Evolutionary conservation across 2,888 invertebrate species (phyloP).

Genomic region (Scelioninae gen. 1): DNA sequence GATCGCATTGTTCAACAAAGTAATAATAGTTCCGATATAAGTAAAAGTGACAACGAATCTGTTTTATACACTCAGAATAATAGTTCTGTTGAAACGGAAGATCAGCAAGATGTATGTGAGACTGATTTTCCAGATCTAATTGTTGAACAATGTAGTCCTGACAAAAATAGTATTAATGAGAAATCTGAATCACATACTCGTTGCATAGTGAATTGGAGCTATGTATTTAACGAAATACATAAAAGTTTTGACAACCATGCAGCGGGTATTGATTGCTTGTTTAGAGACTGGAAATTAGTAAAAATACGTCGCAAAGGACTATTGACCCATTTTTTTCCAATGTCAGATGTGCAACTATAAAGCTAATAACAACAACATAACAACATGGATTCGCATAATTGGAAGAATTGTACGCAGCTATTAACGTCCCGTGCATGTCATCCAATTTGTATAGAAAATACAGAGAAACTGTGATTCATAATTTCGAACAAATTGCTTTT

Average conservation of each 20-base stretch:
- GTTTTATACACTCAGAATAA: not conserved
- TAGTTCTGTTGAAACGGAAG: not conserved
- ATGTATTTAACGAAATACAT: slow-evolving; percentile 14
- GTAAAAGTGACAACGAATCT: not conserved
- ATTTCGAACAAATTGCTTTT: slow-evolving; percentile 11
- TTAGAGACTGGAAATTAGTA: slow-evolving; percentile 14
- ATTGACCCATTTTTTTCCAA: slow-evolving; percentile 10
- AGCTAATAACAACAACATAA: slow-evolving; percentile 24
- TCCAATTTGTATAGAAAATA: not conserved
- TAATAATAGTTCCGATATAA: too few species aligned
- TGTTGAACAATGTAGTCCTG: not conserved
- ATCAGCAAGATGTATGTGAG: not conserved
- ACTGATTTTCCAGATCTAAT: slow-evolving; percentile 1
- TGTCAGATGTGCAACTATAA: slow-evolving; percentile 24
- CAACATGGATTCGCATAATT: slow-evolving; percentile 35
- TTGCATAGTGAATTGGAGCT: not conserved
- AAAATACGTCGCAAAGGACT: not conserved
- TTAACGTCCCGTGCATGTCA: slow-evolving; percentile 13
- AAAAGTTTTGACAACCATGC: slow-evolving; percentile 20
- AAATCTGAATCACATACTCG: slow-evolving; percentile 2
- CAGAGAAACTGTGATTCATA: slow-evolving; percentile 20
- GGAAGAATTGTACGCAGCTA: slow-evolving; percentile 16
- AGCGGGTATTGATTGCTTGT: slow-evolving; percentile 20
- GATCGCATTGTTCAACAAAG: too few species aligned
- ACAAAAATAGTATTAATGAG: not conserved